Evolutionary conservation across 2,113 vertebrate species (phyloP), one percentile per base, ranked within the genome.

Genomic region (Macquaria ambigua): DNA sequence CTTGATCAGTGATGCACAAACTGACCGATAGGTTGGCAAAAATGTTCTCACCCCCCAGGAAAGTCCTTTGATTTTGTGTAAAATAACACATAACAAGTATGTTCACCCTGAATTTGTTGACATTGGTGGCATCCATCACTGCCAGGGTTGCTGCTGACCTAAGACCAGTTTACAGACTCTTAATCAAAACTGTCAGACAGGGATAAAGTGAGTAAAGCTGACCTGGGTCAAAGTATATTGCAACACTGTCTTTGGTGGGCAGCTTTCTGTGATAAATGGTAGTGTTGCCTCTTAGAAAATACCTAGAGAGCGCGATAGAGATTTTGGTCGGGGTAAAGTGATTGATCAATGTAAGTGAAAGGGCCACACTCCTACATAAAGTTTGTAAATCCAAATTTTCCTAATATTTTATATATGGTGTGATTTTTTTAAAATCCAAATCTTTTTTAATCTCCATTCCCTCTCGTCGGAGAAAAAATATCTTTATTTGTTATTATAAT

Each of bases 81-180:
- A 53, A 73, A 69, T 63, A 67, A 39, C 0, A 68, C 2, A 20
- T 39, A 28, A 66, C 16, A 12, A 82, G 23, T 31, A 25, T 7
- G 52, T 25, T 64, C n/a, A 23, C 8, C 6, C 15, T 4, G 8
- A 37, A 59, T 55, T 21, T 21, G 16, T 58, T 56, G 77, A 72
- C 53, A 56, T 50, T 41, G 1, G 16, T 37, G 59, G 39, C 73
- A 74, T 79, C 74, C 56, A 61, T 85, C 83, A 83, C 14, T 72
- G 75, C 46, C 70, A 37, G 41, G 8, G 7, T 15, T 21, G 43
- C 28, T 43, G 82, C 71, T 79, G 82, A 71, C 78, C 74, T 43
- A 1, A 72, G 58, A 82, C 55, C 75, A 79, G 75, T 79, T 80
- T 55, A 66, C 48, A 69, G 31, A 50, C 72, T 76, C 82, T 67